Base-by-base conservation (phyloP, 1,140 invertebrate species). In the Dendrolimus punctatus region DNA sequence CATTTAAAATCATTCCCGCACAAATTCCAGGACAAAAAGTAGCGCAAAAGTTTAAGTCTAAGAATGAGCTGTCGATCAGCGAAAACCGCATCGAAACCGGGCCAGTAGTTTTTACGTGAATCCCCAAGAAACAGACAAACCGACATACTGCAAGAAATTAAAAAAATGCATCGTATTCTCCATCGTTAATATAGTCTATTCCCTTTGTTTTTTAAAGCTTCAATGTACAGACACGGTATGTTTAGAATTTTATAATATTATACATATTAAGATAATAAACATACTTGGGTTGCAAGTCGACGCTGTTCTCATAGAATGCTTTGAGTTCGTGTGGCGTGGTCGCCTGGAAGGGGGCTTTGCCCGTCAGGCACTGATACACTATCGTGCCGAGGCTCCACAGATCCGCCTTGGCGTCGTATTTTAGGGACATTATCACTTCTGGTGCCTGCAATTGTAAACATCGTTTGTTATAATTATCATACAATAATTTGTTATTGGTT, bases 331-430 rank as follows among this genome's bases (percentile, higher is more conserved):
- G 98, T n/a, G 99, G 99, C 41, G 97, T 99, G 68, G 96, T 95
- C 42, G 98, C 98, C 86, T 98, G 95, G 86, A 99, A 99, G 43
- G 99, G 98, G 47, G 98, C 98, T 85, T 98, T 98, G 45, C 98
- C 98, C 48, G 97, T 99, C 56, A 99, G 90, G 90, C 98, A 99
- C 82, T 99, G 98, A 88, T 97, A 99, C 43, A 99, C 95, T 64
- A 99, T 99, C 6, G 98, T 99, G 48, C 99, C 99, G 60, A 99
- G 90, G 60, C 97, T 99, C 98, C 98, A 99, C 53, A 99, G 89
- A 88, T 99, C 98, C 44, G 98, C 99, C 89, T 99, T 99, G 8
- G 97, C 97, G 88, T 99, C 96, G 82, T 99, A 99, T 76, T 99
- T 96, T 48, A 98, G 87, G 3, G 98, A 99, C 98, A 99, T 99